Base-by-base conservation (phyloP, 64 coral and sea anemone genomes). In the Exaiptasia diaphana region DNA sequence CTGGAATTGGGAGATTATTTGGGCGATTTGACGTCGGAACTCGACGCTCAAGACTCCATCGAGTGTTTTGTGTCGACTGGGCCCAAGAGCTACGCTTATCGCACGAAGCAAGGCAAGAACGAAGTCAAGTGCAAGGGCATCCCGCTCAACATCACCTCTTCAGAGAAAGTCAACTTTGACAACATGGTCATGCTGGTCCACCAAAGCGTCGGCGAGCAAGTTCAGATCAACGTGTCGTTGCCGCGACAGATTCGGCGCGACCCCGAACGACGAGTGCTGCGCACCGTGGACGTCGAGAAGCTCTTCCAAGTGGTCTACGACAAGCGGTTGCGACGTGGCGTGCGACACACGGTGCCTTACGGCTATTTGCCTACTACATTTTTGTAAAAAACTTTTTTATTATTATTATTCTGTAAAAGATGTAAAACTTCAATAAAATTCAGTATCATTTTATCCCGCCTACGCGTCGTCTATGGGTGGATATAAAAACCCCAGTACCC, bases 31-130 rank as follows among this genome's bases (percentile, higher is more conserved):
- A 69, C 43, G 18, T 4, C n/a, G 44, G 79, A 53, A 26, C 9
- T 53, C 0, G 42, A 68, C 0, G 50, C 22, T 3, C 61, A 41
- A 0, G 33, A 59, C 10, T 2, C 34, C 3, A 79, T 79, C 35
- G 13, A 18, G 10, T 21, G 42, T 3, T 72, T 72, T 13, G 37
- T 28, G 20, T 72, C 68, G 2, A 72, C 68, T 5, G 63, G 79
- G 1, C 26, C 79, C 15, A 82, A 82, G 39, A 69, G 45, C n/a
- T 82, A 69, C 37, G 79, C 31, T 0, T 69, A 82, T 20, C 15
- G 21, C 3, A 69, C 61, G 1, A 2, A 3, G 0, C 23, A 53
- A 11, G 31, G 63, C 1, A 48, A 69, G 2, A 3, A 2, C 0
- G 23, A 2, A 34, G 80, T 37, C 40, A 83, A 83, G 36, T 79